Evolutionary conservation across 2,888 invertebrate genomes (phyloP), one percentile per base, ranked within the genome.

Genomic region (Zaprionus lineosus): DNA sequence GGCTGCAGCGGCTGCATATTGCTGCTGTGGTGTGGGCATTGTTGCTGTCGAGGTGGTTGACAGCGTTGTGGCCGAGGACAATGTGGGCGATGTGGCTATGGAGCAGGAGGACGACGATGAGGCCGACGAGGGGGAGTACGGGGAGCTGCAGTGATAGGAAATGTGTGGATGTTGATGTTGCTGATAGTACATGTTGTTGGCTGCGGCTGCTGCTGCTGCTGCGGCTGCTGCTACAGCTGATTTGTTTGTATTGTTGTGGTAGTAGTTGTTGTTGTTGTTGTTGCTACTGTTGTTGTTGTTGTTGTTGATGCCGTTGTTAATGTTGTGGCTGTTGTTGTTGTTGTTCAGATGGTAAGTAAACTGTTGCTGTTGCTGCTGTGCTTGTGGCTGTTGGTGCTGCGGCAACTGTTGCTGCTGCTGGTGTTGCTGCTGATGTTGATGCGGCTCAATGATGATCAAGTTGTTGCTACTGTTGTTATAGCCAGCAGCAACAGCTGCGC

Each of bases 61-160:
- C 52, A 84, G 70, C 16, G 88, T 88, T 16, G 88, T 82, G 19
- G 87, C 73, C 24, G 88, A 86, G 26, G 81, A 77, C 6, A 88
- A 61, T 55, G 86, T 86, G 36, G 89, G 84, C 18, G 87, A 86
- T 53, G 87, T 83, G 60, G 88, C 85, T 57, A 88, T 87, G 57
- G 87, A 87, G 58, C 87, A 87, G 14, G 88, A 88, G 26, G 87
- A 86, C 8, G 89, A 88, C 31, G 89, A 89, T 12, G 89, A 88
- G 47, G 88, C 85, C 43, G 87, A 88, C 34, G 87, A 84, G 16
- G 87, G 87, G 12, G 88, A 86, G 47, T 86, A 87, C 31, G 88
- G 87, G 3, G 88, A 87, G 37, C 79, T 84, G 60, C 82, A 82
- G 58, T 82, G 85, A 60, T 81, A 86, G 36, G 82, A 57, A 48